Evolutionary conservation across 1,140 invertebrate genomes (phyloP).

Genomic region (Neodiprion fabricii): DNA sequence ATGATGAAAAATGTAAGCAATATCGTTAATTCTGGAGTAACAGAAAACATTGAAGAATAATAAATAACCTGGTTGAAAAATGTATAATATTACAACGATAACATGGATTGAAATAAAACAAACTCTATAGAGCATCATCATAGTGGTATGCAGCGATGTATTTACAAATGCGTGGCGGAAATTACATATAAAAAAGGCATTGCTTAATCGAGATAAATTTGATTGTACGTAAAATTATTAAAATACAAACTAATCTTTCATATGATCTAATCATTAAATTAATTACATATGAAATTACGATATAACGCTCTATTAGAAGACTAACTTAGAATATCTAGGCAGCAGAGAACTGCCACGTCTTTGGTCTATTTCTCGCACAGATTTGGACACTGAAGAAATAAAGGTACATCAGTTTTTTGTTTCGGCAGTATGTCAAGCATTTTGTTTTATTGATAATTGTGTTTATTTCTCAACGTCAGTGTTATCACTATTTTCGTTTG

Average conservation of each 20-base stretch:
- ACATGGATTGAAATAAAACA: too few species aligned
- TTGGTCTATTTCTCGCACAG: constrained; percentile 4
- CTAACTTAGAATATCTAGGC: neutral
- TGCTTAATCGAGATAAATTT: neutral
- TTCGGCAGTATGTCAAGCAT: neutral
- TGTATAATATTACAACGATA: too few species aligned
- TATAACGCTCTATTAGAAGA: neutral
- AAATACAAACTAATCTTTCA: neutral
- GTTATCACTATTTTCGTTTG: too few species aligned
- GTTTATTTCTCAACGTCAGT: too few species aligned
- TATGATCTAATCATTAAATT: constrained; percentile 2
- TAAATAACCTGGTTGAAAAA: too few species aligned
- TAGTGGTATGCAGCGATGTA: neutral
- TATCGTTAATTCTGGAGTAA: too few species aligned
- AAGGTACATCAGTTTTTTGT: neutral
- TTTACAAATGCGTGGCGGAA: neutral
- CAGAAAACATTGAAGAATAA: too few species aligned
- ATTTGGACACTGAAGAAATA: neutral
- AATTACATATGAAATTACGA: neutral
- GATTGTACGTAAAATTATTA: neutral
- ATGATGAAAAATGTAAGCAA: too few species aligned
- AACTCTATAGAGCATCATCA: neutral
- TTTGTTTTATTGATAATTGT: neutral
- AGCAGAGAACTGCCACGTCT: constrained; percentile 4
- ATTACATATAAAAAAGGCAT: neutral